A percentile compares a stretch with the other conserved stretches of the same genome.
These are phyloP conservation scores for Acanthis flammea DNA, from an alignment of 2,797 vertebrate species.

Conservation along the genomic window DNA sequence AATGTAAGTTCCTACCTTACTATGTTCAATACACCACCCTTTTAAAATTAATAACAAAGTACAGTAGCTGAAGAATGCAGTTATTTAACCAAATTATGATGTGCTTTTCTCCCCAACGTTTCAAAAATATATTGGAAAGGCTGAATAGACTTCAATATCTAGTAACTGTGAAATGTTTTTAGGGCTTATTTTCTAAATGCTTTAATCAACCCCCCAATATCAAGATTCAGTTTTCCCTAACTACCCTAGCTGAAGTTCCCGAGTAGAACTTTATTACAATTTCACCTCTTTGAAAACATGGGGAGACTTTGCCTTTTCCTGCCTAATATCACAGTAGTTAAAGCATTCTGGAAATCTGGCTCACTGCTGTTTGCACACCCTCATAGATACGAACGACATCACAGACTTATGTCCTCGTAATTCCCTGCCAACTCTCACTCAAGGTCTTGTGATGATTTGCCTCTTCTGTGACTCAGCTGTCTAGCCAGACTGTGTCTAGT, in stretches of 20 bases:
- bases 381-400: not conserved
- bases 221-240: not conserved
- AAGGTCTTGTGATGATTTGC: conserved; percentile 44
- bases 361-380: conserved; percentile 37
- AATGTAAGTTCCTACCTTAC: not conserved
- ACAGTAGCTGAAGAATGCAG: not conserved
- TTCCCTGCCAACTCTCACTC: conserved; percentile 40
- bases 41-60: not conserved
- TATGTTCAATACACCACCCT: not conserved
- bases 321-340: not conserved
- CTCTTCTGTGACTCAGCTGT: conserved; percentile 56
- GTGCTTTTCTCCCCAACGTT: not conserved
- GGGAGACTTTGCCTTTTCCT: not conserved
- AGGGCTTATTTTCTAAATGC: not conserved
- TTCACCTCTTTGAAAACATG: not conserved
- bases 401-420: conserved; percentile 22
- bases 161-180: not conserved
- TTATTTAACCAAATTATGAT: not conserved
- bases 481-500: conserved; percentile 53
- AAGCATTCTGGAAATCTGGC: conserved; percentile 3
- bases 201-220: not conserved
- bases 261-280: not conserved
- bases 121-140: not conserved
- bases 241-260: not conserved
- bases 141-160: not conserved